Conservation (phyloP, 2,888 invertebrate genomes). For the Eristalis intricaria region DNA sequence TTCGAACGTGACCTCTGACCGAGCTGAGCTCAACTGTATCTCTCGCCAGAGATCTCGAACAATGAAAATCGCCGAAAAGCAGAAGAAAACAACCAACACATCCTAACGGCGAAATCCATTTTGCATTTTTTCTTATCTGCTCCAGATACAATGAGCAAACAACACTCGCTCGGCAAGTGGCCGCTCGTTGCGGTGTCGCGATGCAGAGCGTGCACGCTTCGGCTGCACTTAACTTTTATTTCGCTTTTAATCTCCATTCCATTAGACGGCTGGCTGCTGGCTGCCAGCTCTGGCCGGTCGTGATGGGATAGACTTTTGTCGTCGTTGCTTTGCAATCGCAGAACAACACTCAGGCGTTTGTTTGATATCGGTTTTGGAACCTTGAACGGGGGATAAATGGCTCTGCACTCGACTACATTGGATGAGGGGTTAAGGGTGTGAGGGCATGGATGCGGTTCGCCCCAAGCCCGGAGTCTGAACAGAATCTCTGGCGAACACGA, state of each 20-base stretch:
- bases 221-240: constrained; percentile 65
- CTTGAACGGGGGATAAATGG: constrained; percentile 64
- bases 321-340: neutral
- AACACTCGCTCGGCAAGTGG: constrained; percentile 53
- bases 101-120: constrained; percentile 57
- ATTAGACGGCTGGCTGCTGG: constrained; percentile 39
- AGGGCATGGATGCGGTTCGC: constrained; percentile 36
- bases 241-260: constrained; percentile 65
- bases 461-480: constrained; percentile 18
- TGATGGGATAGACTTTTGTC: neutral
- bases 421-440: neutral
- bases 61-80: constrained; percentile 24
- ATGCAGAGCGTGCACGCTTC: constrained; percentile 38
- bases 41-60: constrained; percentile 17
- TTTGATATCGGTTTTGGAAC: constrained; percentile 51
- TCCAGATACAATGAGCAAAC: constrained; percentile 70
- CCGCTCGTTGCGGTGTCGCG: constrained; percentile 17
- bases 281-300: no score
- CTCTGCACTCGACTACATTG: constrained; percentile 47
- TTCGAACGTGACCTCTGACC: constrained; percentile 39
- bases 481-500: neutral
- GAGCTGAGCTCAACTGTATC: neutral
- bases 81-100: constrained; percentile 28
- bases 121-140: constrained; percentile 68
- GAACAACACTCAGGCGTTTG: neutral